phyloP scores from a whole-genome alignment of 2,888 invertebrate species.

The Halocaridina rubra region DNA sequence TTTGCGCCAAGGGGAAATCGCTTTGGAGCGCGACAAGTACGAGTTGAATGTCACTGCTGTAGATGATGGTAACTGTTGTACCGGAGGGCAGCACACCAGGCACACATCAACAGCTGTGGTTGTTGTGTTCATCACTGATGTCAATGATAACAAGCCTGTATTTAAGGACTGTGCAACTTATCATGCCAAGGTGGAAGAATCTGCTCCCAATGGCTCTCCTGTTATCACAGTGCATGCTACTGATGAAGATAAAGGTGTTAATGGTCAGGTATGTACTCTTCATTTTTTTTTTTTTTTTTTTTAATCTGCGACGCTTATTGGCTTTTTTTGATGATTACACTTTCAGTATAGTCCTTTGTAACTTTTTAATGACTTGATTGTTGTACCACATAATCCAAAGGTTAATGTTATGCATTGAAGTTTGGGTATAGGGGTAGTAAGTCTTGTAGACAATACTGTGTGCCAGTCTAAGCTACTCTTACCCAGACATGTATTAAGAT shows the following conservation, averaged over 20 bases:
- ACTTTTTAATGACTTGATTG: too few species aligned
- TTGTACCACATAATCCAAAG: too few species aligned
- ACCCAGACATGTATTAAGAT: too few species aligned
- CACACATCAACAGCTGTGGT: slow-evolving; percentile 95
- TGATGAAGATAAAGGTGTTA: slow-evolving; percentile 95
- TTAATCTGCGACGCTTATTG: too few species aligned
- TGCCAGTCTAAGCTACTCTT: too few species aligned
- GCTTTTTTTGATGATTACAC: not conserved
- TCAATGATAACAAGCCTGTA: slow-evolving; percentile 95
- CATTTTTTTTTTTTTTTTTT: too few species aligned
- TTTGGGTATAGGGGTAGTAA: too few species aligned
- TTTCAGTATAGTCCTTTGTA: too few species aligned
- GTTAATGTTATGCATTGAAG: too few species aligned
- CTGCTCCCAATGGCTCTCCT: slow-evolving; percentile 85
- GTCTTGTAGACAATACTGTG: too few species aligned
- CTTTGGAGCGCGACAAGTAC: slow-evolving; percentile 91
- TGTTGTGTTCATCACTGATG: slow-evolving; percentile 95
- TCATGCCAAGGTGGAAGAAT: slow-evolving; percentile 93
- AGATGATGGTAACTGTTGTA: slow-evolving; percentile 98
- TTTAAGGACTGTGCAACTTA: slow-evolving; percentile 94
- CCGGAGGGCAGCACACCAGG: slow-evolving; percentile 82
- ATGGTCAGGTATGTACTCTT: slow-evolving; percentile 76
- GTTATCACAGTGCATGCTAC: slow-evolving; percentile 78
- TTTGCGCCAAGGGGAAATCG: slow-evolving; percentile 86
- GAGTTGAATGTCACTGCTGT: slow-evolving; percentile 96